Percentiles rank a stretch among this genome's conserved stretches.
phyloP scores from a whole-genome alignment of 2,113 vertebrate species.

The Callionymus lyra region DNA sequence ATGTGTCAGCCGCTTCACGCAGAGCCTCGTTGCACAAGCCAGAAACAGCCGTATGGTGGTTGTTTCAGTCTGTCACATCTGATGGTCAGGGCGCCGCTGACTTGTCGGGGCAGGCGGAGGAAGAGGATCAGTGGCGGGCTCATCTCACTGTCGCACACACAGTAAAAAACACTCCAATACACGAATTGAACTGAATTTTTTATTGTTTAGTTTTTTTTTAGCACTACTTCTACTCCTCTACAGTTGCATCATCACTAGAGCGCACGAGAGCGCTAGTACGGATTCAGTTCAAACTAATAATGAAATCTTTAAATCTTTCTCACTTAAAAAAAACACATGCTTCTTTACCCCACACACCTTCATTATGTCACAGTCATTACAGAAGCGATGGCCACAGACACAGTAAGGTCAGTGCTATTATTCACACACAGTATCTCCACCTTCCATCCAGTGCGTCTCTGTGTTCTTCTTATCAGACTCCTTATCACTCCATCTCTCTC shows the following conservation, averaged over 20 bases:
- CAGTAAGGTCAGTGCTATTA: no score
- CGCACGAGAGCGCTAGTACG: no score
- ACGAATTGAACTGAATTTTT: not conserved
- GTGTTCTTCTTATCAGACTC: constrained; percentile 12
- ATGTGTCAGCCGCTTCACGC: constrained; percentile 47
- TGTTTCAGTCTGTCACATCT: constrained; percentile 66
- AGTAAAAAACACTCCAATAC: not conserved
- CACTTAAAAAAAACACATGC: no score
- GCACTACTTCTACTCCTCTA: no score
- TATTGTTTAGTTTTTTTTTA: not conserved
- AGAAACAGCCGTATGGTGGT: constrained; percentile 52
- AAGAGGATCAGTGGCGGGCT: not conserved
- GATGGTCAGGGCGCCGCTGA: constrained; percentile 45
- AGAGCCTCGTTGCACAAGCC: constrained; percentile 46
- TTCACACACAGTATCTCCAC: no score
- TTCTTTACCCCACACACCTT: no score
- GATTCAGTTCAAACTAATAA: no score
- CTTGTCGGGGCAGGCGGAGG: constrained; percentile 33
- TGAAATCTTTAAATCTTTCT: no score
- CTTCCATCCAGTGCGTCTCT: no score
- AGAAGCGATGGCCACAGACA: no score
- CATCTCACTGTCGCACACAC: constrained; percentile 5
- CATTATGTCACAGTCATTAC: no score
- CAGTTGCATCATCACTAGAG: no score
- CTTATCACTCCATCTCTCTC: constrained; percentile 7